Evolutionary conservation across 2,888 invertebrate species (phyloP), one percentile per base, ranked within the genome.

Genomic region (Lithophane semibrunnea): DNA sequence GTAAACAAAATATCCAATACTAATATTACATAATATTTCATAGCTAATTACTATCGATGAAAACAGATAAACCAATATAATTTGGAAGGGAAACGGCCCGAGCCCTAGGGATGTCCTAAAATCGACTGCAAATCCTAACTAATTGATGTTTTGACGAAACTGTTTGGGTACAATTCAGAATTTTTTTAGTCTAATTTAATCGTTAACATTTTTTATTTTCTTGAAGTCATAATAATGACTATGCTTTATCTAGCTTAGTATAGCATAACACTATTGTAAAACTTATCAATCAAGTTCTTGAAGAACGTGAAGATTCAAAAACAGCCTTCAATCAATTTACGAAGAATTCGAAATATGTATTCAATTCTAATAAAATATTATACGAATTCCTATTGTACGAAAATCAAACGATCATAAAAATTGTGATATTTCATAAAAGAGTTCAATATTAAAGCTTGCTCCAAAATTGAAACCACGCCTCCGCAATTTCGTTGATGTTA

Each of bases 401-500:
- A 66, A 47, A 37, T 67, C 60, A 66, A 82, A 69, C 73, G 58
- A 58, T 77, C 58, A 67, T 54, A 58, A 79, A 83, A 68, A 47
- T 16, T 29, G 47, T 29, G 58, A 73, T 83, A 73, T 66, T 61
- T 72, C 54, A 69, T 68, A 83, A 74, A 76, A 75, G 68, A 68
- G 64, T 75, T 79, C 60, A 73, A 67, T 68, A 82, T 61, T 63
- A 63, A 72, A 79, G 58, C 77, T 68, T 69, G 56, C 63, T 82
- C 64, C 64, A 72, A 79, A 84, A 87, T 79, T 75, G 72, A 76
- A 73, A 74, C 88, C 86, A 86, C 79, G 86, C 88, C 88, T 84
- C 72, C 67, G 69, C 78, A 81, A 81, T 88, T 77, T 80, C 69
- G 74, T 73, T 82, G 85, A 83, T 87, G 77, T 80, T 89, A 79